Evolutionary conservation across 2,113 vertebrate genomes (phyloP).

Genomic region (Genyomyrus donnyi): DNA sequence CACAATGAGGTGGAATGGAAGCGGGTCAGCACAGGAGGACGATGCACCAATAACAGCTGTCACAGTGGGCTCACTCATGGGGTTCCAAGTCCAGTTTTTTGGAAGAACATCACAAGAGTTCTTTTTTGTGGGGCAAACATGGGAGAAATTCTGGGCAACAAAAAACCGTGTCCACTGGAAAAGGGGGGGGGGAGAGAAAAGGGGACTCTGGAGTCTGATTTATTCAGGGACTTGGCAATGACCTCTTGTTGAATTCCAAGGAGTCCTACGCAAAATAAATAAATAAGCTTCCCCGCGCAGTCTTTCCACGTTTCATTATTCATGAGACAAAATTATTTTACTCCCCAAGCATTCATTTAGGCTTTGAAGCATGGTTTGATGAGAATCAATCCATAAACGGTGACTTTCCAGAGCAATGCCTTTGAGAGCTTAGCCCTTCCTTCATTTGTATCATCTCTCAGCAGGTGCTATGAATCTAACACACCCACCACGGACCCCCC

Average conservation of each 20-base stretch:
- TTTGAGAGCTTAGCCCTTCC: slow-evolving; percentile 10
- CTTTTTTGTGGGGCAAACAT: neutral
- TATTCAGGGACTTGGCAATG: slow-evolving; percentile 24
- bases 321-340: slow-evolving; percentile 38
- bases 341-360: slow-evolving; percentile 34
- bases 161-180: neutral
- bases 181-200: neutral
- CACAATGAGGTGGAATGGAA: neutral
- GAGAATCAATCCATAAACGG: slow-evolving; percentile 24
- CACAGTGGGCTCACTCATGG: neutral
- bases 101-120: neutral
- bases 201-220: slow-evolving; percentile 20
- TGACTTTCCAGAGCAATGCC: slow-evolving; percentile 12
- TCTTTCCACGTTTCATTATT: slow-evolving; percentile 41
- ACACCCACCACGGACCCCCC: neutral
- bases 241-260: slow-evolving; percentile 16
- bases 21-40: neutral
- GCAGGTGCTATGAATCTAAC: slow-evolving; percentile 4
- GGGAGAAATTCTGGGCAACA: slow-evolving; percentile 13
- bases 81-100: neutral
- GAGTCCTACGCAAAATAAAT: slow-evolving; percentile 12
- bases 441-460: slow-evolving; percentile 14
- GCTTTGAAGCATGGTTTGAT: slow-evolving; percentile 34
- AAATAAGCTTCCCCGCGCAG: slow-evolving; percentile 12
- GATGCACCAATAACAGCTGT: neutral